Evolutionary conservation across 2,888 invertebrate species (phyloP), one percentile per base, ranked within the genome.

Genomic region (Leucozona laternaria): DNA sequence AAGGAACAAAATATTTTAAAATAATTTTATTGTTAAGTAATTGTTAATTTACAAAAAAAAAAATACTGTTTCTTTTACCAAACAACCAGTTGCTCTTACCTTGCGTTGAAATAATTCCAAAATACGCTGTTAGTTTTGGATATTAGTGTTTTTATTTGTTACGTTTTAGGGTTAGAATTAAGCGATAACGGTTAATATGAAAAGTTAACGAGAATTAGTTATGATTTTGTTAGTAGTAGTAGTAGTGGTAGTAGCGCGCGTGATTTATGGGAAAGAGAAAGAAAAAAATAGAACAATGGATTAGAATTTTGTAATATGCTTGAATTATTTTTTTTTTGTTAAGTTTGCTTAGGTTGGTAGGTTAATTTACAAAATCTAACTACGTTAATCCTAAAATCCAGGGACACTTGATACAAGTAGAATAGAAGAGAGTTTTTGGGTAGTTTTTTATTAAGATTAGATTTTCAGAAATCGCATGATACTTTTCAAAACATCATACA

Each of bases 101-200:
- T 98, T 95, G 97, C 96, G 94, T 98, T 98, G 97, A 98, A 98
- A 97, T 98, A 97, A 95, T 97, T 98, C 98, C 98, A 98, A 96
- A 98, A 98, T 95, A 97, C 96, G 97, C 98, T 98, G 97, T 93
- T 92, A 92, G 91, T 92, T 90, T 82, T 73, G 45, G 64, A 66
- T 76, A 50, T 73, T 50, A 48, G 50, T 88, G 88, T 76, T 88
- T 76, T 82, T 75, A 11, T 57, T 43, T 88, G 89, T 89, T 88
- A 83, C 45, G 87, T 88, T 89, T 89, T 70, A 58, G 77, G 80
- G 48, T 83, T 64, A 75, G 45, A 84, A 64, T 77, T 64, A 85
- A 70, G 78, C 76, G 75, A 64, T 60, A 85, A 76, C 57, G 76
- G 20, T 82, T 60, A 60, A 75, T 70, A 57, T 58, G 73, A 82